These are phyloP conservation scores for Pantherophis vulpinus DNA, from an alignment of 2,797 vertebrate genomes.

Conservation along the genomic window DNA sequence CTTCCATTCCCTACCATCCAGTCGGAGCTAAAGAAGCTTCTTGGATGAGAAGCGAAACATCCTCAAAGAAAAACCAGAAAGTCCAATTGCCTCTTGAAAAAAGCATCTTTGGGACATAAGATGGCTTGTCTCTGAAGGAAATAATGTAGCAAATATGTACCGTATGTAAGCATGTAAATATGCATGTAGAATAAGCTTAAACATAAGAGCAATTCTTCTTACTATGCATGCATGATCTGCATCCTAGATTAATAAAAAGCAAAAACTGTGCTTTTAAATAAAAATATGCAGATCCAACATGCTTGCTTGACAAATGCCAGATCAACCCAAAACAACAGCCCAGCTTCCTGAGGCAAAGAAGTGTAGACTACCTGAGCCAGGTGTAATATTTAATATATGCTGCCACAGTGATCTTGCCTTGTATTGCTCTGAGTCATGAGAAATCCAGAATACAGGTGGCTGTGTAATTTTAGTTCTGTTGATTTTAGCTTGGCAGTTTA, in stretches of 20 bases:
- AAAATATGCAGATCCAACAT: not conserved
- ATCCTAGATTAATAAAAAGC: not conserved
- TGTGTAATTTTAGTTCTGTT: not conserved
- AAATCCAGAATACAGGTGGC: not conserved
- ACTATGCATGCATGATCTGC: not conserved
- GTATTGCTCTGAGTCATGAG: not conserved
- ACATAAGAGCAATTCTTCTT: not conserved
- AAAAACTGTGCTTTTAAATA: not conserved
- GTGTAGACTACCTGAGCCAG: not conserved
- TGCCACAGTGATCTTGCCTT: not conserved
- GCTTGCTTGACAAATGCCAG: not conserved
- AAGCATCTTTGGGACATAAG: not conserved
- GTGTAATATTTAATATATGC: fast-evolving
- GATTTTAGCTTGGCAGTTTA: not conserved
- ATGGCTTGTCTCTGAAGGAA: not conserved
- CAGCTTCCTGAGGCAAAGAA: not conserved
- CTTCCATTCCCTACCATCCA: too few species aligned
- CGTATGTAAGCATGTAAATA: not conserved
- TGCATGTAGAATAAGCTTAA: not conserved
- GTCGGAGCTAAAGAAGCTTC: too few species aligned
- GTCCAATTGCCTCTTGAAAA: too few species aligned
- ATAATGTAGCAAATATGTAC: not conserved
- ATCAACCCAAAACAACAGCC: not conserved
- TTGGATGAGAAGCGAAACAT: too few species aligned
- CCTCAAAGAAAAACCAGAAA: too few species aligned